A percentile compares a stretch with the other conserved stretches of the same genome.
phyloP scores from a whole-genome alignment of 2,113 vertebrate species.

The Syngnathoides biaculeatus region DNA sequence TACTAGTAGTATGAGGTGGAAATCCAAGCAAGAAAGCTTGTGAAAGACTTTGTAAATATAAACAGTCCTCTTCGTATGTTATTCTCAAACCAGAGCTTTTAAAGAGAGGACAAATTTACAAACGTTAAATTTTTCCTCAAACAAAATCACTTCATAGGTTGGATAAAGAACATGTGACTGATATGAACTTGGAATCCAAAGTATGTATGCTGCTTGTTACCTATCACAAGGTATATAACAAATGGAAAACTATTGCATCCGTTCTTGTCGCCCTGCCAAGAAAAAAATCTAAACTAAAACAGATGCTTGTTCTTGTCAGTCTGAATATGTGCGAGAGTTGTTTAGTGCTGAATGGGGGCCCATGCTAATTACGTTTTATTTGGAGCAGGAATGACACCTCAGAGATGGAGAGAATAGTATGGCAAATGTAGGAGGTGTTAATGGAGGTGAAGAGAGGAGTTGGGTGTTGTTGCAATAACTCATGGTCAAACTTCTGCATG shows the following conservation, averaged over 20 bases:
- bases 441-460: conserved; percentile 43
- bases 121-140: too few relatives aligned
- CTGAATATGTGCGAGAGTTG: conserved; percentile 23
- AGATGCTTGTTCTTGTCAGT: conserved; percentile 27
- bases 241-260: neutral
- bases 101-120: too few relatives aligned
- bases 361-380: conserved; percentile 53
- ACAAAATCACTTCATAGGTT: too few relatives aligned
- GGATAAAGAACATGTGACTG: too few relatives aligned
- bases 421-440: conserved; percentile 50
- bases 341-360: conserved; percentile 36
- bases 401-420: conserved; percentile 38
- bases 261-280: neutral
- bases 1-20: too few relatives aligned
- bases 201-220: neutral
- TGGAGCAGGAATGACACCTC: conserved; percentile 51
- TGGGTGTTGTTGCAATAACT: conserved; percentile 41
- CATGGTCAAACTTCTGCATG: conserved; percentile 13
- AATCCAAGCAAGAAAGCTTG: too few relatives aligned
- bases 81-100: too few relatives aligned
- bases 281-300: conserved; percentile 3
- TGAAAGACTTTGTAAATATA: too few relatives aligned
- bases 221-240: neutral
- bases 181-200: neutral
- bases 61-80: too few relatives aligned